A percentile compares a stretch with the other conserved stretches of the same genome.
Conservation (phyloP, 1,140 invertebrate species). For the Drosophila ambigua region DNA sequence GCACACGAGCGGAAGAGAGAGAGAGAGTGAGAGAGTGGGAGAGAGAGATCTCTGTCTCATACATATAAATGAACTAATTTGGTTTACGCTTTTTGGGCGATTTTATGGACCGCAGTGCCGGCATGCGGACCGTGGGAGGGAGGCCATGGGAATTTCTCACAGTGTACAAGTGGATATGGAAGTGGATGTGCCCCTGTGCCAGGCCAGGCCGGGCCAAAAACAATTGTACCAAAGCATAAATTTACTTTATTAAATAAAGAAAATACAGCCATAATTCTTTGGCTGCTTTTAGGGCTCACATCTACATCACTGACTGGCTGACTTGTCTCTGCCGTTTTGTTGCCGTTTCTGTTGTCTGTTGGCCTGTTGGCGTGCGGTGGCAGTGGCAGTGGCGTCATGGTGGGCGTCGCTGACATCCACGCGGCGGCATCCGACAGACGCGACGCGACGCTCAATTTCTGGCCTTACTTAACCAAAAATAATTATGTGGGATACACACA, state of each 20-base stretch:
- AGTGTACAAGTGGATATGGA: conserved; percentile 47
- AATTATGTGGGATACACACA: conserved; percentile 75
- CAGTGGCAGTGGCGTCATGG: conserved; percentile 59
- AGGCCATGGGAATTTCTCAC: conserved; percentile 72
- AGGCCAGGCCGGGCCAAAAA: conserved; percentile 26
- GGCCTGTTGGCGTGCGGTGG: conserved; percentile 3
- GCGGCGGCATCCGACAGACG: conserved; percentile 31
- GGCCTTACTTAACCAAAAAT: conserved; percentile 74
- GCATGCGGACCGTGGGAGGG: neutral
- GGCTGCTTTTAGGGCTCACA: conserved; percentile 64
- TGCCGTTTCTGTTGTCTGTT: conserved; percentile 19
- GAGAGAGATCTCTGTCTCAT: conserved; percentile 11
- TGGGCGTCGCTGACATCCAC: conserved; percentile 71
- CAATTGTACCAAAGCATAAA: conserved; percentile 70
- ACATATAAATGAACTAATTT: conserved; percentile 77
- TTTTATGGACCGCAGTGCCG: conserved; percentile 60
- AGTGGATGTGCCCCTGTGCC: conserved; percentile 5
- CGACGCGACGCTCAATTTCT: conserved; percentile 41
- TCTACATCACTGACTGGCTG: too few species aligned
- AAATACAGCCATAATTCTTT: conserved; percentile 77
- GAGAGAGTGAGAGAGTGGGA: too few species aligned
- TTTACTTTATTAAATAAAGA: conserved; percentile 77
- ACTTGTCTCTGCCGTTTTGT: conserved; percentile 37
- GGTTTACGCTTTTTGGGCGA: conserved; percentile 45
- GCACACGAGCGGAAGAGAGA: conserved; percentile 13